A percentile compares a stretch with the other conserved stretches of the same genome.
Conservation (phyloP, 2,113 vertebrate species). For the Piprites chloris region DNA sequence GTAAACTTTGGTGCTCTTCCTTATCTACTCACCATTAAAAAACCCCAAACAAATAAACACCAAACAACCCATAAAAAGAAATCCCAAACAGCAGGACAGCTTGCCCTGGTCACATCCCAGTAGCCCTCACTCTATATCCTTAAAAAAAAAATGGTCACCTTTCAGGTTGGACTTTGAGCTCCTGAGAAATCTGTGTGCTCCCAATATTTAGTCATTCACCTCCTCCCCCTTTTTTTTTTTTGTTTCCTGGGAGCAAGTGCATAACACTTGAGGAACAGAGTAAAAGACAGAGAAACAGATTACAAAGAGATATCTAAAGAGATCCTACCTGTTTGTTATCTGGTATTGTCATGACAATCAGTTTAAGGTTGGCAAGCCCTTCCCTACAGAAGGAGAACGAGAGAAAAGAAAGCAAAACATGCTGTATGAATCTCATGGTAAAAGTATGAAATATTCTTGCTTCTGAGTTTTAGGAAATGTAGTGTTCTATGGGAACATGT, state of each 20-base stretch:
- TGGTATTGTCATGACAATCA: slow-evolving; percentile 81
- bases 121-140: background rate
- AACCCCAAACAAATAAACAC: background rate
- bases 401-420: background rate
- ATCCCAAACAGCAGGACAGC: background rate
- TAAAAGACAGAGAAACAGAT: background rate
- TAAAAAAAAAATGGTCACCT: background rate
- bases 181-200: background rate
- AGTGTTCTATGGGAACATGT: background rate
- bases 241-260: background rate
- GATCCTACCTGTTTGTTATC: slow-evolving; percentile 75
- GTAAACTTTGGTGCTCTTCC: background rate
- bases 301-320: background rate
- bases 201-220: background rate
- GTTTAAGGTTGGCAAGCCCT: slow-evolving; percentile 82
- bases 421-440: background rate
- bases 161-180: background rate
- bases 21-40: background rate
- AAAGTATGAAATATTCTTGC: background rate
- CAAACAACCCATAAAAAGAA: background rate
- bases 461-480: background rate
- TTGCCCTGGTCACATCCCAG: background rate
- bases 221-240: background rate
- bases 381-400: slow-evolving; percentile 70
- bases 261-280: background rate